Conservation (phyloP, 2,113 vertebrate species). For the Sialia sialis region DNA sequence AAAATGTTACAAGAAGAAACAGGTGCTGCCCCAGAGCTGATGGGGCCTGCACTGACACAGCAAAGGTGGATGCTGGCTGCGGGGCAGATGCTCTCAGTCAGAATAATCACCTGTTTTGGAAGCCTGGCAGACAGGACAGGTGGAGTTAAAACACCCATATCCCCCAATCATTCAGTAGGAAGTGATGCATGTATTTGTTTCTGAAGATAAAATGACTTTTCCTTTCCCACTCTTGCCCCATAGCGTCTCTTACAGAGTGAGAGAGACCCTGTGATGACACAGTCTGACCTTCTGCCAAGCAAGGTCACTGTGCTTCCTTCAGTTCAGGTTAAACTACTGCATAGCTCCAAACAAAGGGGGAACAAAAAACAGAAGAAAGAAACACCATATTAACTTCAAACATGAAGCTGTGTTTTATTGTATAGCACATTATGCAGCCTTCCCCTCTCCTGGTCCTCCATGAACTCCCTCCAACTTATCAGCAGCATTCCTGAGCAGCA, state of each 20-base stretch:
- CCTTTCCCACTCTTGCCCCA: background rate
- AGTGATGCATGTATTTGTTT: background rate
- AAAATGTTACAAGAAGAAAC: background rate
- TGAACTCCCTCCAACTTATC: conserved; percentile 24
- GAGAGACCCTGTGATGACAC: background rate
- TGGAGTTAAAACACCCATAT: background rate
- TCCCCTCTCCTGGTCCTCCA: background rate
- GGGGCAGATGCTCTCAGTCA: background rate
- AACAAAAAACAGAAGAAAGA: background rate
- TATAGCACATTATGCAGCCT: background rate
- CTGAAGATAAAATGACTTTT: background rate
- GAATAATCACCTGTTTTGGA: background rate
- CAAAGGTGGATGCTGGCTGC: background rate
- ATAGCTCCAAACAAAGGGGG: background rate
- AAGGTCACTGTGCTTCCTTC: background rate
- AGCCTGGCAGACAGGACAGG: background rate
- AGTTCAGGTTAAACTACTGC: background rate
- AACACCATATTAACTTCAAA: background rate
- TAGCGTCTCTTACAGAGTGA: fast-evolving
- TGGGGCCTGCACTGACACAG: background rate
- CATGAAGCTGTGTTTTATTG: background rate
- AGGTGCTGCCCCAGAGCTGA: background rate
- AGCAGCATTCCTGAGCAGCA: background rate
- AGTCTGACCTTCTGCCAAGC: background rate
- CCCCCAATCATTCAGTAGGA: background rate